phyloP scores from a whole-genome alignment of 2,113 vertebrate genomes.

The Damaliscus lunatus region DNA sequence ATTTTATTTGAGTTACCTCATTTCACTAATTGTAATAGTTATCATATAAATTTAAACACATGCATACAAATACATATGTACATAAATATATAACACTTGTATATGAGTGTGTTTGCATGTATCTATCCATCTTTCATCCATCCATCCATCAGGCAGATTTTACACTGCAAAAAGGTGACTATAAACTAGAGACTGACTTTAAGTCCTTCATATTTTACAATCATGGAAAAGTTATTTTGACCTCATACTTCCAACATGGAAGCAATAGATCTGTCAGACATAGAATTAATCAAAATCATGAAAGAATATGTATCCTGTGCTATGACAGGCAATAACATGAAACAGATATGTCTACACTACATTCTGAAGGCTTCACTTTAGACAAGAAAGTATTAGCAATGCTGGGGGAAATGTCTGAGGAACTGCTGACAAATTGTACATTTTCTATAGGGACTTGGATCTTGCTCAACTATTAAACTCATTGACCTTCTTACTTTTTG shows the following conservation, averaged over 20 bases:
- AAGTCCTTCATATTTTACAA: background rate
- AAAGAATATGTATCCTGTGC: background rate
- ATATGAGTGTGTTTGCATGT: background rate
- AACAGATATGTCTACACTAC: fast-evolving
- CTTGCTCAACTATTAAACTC: background rate
- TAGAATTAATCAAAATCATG: background rate
- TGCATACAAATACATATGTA: background rate
- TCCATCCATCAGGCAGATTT: background rate
- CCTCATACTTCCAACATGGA: background rate
- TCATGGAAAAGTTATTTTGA: background rate
- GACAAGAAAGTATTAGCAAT: background rate
- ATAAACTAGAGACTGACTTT: background rate
- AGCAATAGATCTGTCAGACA: background rate
- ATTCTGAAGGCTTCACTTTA: background rate
- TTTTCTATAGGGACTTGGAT: background rate
- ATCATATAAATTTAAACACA: background rate
- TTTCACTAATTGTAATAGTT: background rate
- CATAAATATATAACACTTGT: background rate
- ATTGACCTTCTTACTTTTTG: background rate
- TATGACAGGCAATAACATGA: background rate
- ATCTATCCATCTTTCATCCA: background rate
- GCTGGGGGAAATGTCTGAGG: background rate
- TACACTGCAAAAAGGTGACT: background rate
- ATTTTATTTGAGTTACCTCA: background rate
- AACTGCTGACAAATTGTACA: background rate